Evolutionary conservation across 2,113 vertebrate species (phyloP).

Genomic region (Muntiacus reevesi): DNA sequence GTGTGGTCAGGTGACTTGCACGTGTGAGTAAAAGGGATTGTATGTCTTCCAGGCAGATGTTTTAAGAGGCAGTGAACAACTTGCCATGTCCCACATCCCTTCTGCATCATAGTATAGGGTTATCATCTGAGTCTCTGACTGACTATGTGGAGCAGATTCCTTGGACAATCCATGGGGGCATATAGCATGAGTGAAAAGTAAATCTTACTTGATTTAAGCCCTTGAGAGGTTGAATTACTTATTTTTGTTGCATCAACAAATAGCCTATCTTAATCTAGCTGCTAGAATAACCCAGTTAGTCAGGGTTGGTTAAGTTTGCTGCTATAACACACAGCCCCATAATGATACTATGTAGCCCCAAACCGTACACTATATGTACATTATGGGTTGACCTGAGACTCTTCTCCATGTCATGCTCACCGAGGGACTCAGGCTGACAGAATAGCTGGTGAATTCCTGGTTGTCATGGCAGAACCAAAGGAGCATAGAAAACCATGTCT

Average conservation of each 20-base stretch:
- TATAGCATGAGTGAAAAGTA: neutral
- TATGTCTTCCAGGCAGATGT: neutral
- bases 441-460: neutral
- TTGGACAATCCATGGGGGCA: neutral
- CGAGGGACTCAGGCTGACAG: neutral
- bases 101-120: neutral
- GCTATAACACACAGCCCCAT: neutral
- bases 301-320: neutral
- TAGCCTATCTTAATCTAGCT: neutral
- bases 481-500: neutral
- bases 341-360: neutral
- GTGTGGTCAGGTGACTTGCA: neutral
- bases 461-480: neutral
- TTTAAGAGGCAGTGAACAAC: neutral
- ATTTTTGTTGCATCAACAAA: neutral
- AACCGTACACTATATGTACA: neutral
- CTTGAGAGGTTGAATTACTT: neutral
- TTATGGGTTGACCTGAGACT: neutral
- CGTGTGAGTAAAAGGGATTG: neutral
- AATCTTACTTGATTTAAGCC: neutral
- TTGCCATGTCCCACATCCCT: neutral
- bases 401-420: neutral
- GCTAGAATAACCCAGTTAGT: neutral
- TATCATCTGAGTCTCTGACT: neutral
- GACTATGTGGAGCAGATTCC: neutral